Evolutionary conservation across 2,888 invertebrate species (phyloP), one percentile per base, ranked within the genome.

Genomic region (Steinernema hermaphroditum): DNA sequence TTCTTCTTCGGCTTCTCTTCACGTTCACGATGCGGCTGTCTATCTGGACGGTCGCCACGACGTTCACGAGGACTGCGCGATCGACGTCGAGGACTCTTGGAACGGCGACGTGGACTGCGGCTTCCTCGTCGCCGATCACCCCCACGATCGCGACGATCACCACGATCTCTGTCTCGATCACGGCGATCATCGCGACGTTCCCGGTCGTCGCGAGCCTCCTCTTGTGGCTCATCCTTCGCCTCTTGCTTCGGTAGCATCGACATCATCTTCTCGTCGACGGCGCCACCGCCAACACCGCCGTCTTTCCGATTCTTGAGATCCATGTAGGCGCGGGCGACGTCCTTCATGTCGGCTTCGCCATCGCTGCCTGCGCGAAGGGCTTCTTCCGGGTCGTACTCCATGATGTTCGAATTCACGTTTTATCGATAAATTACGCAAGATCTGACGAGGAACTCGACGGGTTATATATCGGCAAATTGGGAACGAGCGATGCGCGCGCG

Each of bases 1-100:
- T 88, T 83, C 70, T 80, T 81, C 41, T 72, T 77, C 0, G 73
- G 54, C 68, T 50, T 69, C 74, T 69, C 70, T 34, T 75, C 72
- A 49, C 76, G 69, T 29, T 78, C 77, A 32, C 73, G 69, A 27
- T 22, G 62, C n/a, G n/a, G n/a, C 24, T 62, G n/a, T 16, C 37
- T 16, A 2, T 24, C 57, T 41, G 12, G 62, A 19, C 71, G 74
- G 24, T 74, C 68, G 27, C 69, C n/a, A n/a, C n/a, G 70, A 29
- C 79, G 74, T 4, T 72, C 70, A 4, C 62, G 43, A 24, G 49
- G 73, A 6, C 46, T 49, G 34, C 71, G 69, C 12, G 27, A n/a
- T n/a, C n/a, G n/a, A n/a, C n/a, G n/a, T n/a, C n/a, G n/a, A n/a
- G n/a, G n/a, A n/a, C n/a, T n/a, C n/a, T n/a, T n/a, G n/a, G n/a